Base-by-base conservation (phyloP, 2,888 invertebrate species). In the Prenolepis imparis region DNA sequence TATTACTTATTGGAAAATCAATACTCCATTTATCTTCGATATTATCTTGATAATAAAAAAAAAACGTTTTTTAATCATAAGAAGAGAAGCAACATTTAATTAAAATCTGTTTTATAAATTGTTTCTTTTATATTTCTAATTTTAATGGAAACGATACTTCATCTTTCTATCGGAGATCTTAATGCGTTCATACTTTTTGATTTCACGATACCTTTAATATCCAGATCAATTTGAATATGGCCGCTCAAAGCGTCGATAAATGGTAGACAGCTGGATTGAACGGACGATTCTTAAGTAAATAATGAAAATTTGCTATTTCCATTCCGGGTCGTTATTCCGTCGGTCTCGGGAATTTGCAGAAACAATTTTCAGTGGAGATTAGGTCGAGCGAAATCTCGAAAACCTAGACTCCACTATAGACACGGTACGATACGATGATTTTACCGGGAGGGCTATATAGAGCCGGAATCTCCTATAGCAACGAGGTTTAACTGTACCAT, bases 301-400 rank as follows among this genome's bases (percentile, higher is more conserved):
- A 80, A 80, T 59, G 59, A 80, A 73, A 80, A 59, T 73, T 59
- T 59, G 59, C 59, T 59, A 44, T 80, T 72, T 44, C 72, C 18
- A 59, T 80, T 8, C 12, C 32, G 32, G 36, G 1, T 57, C 59
- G 44, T 73, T 80, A 72, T 57, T 59, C 24, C 12, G 32, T 44
- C 73, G 59, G 59, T 80, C 59, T 59, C 44, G 74, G 32, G 24
- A 80, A 80, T 72, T 80, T 80, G 73, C 44, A 72, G 78, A 80
- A 80, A 80, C 59, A 80, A 80, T 80, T 80, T 80, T 73, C 78
- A 59, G 12, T 12, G 73, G 72, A 80, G 78, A 78, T 78, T 78
- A 72, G 44, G 36, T 80, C 21, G 78, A 59, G 73, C 73, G 12
- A 32, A 72, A 80, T 72, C 73, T 78, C 78, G 78, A 80, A 80